Evolutionary conservation across 2,888 invertebrate species (phyloP).

Genomic region (Drosophila siamana): DNA sequence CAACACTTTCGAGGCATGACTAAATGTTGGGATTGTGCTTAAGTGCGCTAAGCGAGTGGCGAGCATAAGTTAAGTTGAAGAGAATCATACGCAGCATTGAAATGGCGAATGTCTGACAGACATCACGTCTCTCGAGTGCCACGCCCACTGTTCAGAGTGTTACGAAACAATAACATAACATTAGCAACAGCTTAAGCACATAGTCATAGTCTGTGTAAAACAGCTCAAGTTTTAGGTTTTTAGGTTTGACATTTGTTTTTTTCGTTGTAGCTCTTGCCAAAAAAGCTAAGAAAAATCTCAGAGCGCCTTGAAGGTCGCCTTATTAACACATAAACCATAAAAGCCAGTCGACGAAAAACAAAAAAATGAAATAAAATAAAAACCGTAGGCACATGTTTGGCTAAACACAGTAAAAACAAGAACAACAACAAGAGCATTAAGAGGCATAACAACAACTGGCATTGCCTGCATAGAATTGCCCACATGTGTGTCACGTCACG

Average conservation of each 20-base stretch:
- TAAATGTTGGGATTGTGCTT: too few relatives aligned
- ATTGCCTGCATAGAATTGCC: conserved; percentile 73
- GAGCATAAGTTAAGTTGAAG: too few relatives aligned
- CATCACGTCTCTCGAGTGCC: conserved; percentile 22
- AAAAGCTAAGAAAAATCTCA: conserved; percentile 59
- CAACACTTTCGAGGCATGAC: too few relatives aligned
- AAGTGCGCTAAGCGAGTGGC: neutral
- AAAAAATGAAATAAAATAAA: conserved; percentile 29
- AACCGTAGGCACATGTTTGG: conserved; percentile 60
- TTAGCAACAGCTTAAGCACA: conserved; percentile 17
- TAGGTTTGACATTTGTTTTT: conserved; percentile 24
- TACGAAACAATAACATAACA: conserved; percentile 11
- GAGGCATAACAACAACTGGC: conserved; percentile 41
- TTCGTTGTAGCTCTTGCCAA: conserved; percentile 35
- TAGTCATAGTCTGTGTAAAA: conserved; percentile 17
- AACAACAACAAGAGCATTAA: conserved; percentile 34
- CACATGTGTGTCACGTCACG: conserved; percentile 80
- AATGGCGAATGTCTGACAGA: conserved; percentile 21
- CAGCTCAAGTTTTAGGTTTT: conserved; percentile 34
- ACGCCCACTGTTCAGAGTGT: conserved; percentile 32
- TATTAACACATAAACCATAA: conserved; percentile 81
- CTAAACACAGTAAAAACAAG: conserved; percentile 41
- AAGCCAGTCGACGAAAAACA: conserved; percentile 63
- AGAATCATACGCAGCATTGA: neutral
- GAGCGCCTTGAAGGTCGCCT: conserved; percentile 69